Conservation (phyloP, 2,797 vertebrate species). For the Phrynocephalus guinanensis region DNA sequence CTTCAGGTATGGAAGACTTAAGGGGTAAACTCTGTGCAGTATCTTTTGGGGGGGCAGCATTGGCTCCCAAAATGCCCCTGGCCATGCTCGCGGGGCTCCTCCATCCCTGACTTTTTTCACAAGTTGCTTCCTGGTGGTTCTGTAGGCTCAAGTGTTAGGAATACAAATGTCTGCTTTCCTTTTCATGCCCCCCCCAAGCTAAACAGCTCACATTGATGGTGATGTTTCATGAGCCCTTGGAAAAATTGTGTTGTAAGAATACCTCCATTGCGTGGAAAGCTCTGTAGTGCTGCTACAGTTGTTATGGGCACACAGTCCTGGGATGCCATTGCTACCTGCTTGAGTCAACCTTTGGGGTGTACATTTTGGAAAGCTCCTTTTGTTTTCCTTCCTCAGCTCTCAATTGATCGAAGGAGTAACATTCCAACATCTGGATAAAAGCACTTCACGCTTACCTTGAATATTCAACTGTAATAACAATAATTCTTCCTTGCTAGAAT, state of each 20-base stretch:
- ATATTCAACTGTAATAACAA: not conserved
- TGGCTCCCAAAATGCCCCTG: not conserved
- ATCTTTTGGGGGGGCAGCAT: not conserved
- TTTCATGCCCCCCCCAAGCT: not conserved
- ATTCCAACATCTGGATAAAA: not conserved
- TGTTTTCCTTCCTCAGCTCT: not conserved
- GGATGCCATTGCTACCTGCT: rapidly evolving
- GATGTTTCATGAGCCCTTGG: no score
- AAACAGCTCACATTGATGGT: not conserved
- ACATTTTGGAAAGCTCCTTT: not conserved
- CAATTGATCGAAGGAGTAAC: not conserved
- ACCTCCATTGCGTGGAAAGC: not conserved
- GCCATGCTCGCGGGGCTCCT: not conserved
- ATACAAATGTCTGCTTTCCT: not conserved
- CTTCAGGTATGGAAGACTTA: not conserved
- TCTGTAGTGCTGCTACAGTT: no score
- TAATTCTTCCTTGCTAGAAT: constrained; percentile 74
- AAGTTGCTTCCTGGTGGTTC: not conserved
- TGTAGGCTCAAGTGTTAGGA: not conserved
- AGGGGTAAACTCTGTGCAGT: not conserved
- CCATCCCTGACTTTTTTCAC: not conserved
- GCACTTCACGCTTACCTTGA: not conserved
- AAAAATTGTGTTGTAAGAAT: not conserved
- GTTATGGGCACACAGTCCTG: not conserved
- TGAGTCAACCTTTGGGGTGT: not conserved